Evolutionary conservation across 1,140 invertebrate species (phyloP), one percentile per base, ranked within the genome.

Genomic region (Scaptomyza graminum): DNA sequence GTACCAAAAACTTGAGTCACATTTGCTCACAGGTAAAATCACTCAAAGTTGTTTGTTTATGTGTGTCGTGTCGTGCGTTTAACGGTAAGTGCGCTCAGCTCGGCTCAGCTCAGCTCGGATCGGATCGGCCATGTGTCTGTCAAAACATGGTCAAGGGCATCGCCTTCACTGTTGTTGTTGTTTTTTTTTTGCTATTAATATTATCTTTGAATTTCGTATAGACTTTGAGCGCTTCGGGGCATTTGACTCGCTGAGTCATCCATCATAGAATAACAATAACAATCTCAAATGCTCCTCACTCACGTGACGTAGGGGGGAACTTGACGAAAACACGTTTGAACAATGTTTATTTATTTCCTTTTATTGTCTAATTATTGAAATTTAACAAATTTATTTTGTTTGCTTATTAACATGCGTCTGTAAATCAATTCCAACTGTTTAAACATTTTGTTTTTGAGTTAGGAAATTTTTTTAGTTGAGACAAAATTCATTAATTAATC

Each of bases 141-240:
- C 78, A 68, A 87, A 87, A 85, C 64, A 85, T 82, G 74, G 83
- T 82, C 82, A 87, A 87, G 82, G 83, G 63, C 79, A 82, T 51
- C 39, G 55, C 46, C 57, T 59, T 39, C 56, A 39, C 37, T 44
- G 18, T 65, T 69, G 44, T 76, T 55, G 57, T 64, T 25, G 34
- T 28, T 60, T 49, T 64, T 70, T 70, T 55, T 51, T 63, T 51
- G n/a, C 18, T 22, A 3, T 22, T 22, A 22, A 3, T 28, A n/a
- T 66, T 49, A 59, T 59, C 25, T 47, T 31, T 9, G 8, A 18
- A 16, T n/a, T 22, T 5, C 11, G 44, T 9, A n/a, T 18, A 13
- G 13, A 43, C 16, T 50, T 5, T 28, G 37, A 65, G 54, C 31
- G 55, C 55, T 60, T 46, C 59, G 54, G 68, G 54, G 52, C 54